Evolutionary conservation across 2,888 invertebrate genomes (phyloP).

Genomic region (Asteroscopus sphinx): DNA sequence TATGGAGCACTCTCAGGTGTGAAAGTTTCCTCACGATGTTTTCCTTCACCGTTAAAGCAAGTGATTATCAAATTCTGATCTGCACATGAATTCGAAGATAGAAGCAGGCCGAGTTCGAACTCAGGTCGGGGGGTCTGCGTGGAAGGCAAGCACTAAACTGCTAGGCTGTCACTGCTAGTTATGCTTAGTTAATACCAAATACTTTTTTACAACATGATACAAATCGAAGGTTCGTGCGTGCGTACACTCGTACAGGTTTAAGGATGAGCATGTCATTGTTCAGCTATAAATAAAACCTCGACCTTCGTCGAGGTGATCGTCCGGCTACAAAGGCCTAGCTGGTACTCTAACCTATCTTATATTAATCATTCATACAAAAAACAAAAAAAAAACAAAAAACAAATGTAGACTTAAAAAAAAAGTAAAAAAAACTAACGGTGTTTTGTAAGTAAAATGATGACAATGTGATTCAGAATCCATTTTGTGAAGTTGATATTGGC

Average conservation of each 20-base stretch:
- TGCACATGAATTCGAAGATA: too few species aligned
- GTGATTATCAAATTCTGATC: too few species aligned
- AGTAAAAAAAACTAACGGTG: slow-evolving; percentile 20
- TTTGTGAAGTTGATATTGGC: slow-evolving; percentile 11
- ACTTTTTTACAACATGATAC: neutral
- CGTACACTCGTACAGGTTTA: slow-evolving; percentile 53
- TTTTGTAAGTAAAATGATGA: slow-evolving; percentile 18
- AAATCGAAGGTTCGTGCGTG: slow-evolving; percentile 30
- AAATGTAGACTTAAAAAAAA: slow-evolving; percentile 19
- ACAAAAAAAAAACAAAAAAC: slow-evolving; percentile 31
- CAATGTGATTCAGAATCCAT: slow-evolving; percentile 12
- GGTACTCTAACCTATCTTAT: slow-evolving; percentile 51
- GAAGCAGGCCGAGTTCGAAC: too few species aligned
- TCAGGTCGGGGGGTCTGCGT: too few species aligned
- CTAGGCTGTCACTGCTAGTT: too few species aligned
- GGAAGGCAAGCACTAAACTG: too few species aligned
- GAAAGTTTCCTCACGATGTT: too few species aligned
- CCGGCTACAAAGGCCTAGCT: slow-evolving; percentile 66
- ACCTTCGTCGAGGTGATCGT: slow-evolving; percentile 74
- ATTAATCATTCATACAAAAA: slow-evolving; percentile 45
- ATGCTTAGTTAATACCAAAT: neutral
- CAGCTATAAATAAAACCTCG: slow-evolving; percentile 61
- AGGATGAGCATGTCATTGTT: slow-evolving; percentile 59
- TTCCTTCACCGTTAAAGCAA: too few species aligned
- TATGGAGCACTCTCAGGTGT: too few species aligned